Percentiles rank a stretch among this genome's conserved stretches.
Evolutionary conservation across 2,888 invertebrate species (phyloP).

Genomic region (Blastobasis adustella): DNA sequence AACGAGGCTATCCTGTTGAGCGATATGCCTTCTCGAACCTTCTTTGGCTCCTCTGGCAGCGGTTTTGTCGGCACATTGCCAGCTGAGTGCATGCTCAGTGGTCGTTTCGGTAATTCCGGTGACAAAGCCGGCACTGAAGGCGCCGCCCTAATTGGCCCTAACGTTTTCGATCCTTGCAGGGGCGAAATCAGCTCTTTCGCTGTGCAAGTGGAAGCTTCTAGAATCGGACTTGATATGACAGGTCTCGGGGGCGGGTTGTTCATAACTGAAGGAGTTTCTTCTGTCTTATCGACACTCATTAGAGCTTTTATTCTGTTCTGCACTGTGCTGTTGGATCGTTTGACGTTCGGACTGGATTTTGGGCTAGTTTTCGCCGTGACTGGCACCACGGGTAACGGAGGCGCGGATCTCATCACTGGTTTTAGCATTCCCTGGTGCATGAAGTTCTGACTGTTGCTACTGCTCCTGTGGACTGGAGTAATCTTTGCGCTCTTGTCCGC

Average conservation of each 20-base stretch:
- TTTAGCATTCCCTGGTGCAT: slow-evolving; percentile 49
- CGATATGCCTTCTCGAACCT: slow-evolving; percentile 75
- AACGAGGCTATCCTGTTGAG: slow-evolving; percentile 86
- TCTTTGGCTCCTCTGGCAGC: slow-evolving; percentile 68
- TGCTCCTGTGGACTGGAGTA: slow-evolving; percentile 59
- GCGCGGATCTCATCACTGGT: slow-evolving; percentile 74
- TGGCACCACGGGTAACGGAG: slow-evolving; percentile 78
- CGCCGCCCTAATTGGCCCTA: slow-evolving; percentile 76
- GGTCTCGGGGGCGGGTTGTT: slow-evolving; percentile 81
- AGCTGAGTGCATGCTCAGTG: slow-evolving; percentile 64
- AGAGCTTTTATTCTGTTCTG: slow-evolving; percentile 63
- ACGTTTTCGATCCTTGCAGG: slow-evolving; percentile 74
- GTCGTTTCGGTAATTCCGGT: slow-evolving; percentile 62
- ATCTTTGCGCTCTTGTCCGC: slow-evolving; percentile 71
- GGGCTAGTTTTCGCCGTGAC: slow-evolving; percentile 43
- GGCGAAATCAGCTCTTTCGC: slow-evolving; percentile 83
- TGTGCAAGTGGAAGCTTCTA: slow-evolving; percentile 87
- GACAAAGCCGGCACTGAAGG: slow-evolving; percentile 63
- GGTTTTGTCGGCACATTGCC: slow-evolving; percentile 54
- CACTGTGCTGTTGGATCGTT: slow-evolving; percentile 56
- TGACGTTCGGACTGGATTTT: slow-evolving; percentile 52
- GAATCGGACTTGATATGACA: slow-evolving; percentile 86
- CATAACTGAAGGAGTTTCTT: slow-evolving; percentile 44
- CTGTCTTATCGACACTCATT: slow-evolving; percentile 54
- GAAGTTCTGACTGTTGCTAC: slow-evolving; percentile 52